Conservation (phyloP, 2,888 invertebrate genomes). For the Caenorhabditis panamensis region DNA sequence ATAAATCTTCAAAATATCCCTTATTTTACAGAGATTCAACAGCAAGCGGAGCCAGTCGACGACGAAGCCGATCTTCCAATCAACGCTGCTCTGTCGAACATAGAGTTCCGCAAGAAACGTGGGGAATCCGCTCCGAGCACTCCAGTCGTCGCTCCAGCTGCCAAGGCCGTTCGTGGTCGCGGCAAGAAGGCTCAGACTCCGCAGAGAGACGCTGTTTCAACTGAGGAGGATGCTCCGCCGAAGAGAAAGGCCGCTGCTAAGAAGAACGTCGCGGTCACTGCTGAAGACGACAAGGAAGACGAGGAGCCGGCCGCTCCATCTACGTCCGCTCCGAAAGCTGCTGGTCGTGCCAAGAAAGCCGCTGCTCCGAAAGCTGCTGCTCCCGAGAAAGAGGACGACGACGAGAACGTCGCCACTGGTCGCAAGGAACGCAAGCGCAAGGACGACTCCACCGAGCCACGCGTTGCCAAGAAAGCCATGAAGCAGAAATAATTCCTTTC, state of each 20-base stretch:
- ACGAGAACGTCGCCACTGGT: not conserved
- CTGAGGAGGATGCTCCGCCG: not conserved
- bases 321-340: not conserved
- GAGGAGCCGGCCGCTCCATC: not conserved
- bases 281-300: not conserved
- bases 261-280: not conserved
- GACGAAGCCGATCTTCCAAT: slow-evolving; percentile 4
- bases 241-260: not conserved
- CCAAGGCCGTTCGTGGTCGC: not conserved
- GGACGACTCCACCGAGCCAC: slow-evolving; percentile 6
- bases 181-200: not conserved
- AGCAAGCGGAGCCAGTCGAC: not conserved
- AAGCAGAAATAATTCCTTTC: slow-evolving; percentile 11
- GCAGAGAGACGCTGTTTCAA: not conserved
- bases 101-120: slow-evolving; percentile 1
- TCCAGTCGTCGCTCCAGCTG: not conserved
- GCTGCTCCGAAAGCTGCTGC: not conserved
- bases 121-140: not conserved
- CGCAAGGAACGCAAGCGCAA: slow-evolving; percentile 29
- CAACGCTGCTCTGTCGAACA: not conserved
- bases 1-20: not conserved
- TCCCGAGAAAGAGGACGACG: no score
- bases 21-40: not conserved
- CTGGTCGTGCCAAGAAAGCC: slow-evolving; percentile 2
- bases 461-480: slow-evolving; percentile 7